A percentile compares a stretch with the other conserved stretches of the same genome.
Evolutionary conservation across 64 coral and sea anemone genomes (phyloP).

Genomic region (Exaiptasia diaphana): DNA sequence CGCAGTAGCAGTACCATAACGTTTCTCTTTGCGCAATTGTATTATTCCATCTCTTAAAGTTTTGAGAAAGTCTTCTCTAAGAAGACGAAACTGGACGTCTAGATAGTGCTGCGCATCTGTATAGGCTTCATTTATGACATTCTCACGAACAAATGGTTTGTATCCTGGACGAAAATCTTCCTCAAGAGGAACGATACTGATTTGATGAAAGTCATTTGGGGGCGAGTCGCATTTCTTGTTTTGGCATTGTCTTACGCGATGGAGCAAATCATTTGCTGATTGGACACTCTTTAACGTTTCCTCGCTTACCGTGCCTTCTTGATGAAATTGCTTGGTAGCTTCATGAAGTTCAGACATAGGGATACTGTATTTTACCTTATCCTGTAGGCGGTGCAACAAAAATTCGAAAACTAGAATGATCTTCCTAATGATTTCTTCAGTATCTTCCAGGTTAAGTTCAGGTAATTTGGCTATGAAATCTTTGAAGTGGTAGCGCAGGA

Average conservation of each 20-base stretch:
- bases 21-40: slow-evolving; percentile 13
- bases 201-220: slow-evolving; percentile 62
- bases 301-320: not conserved
- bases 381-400: not conserved
- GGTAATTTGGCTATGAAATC: slow-evolving; percentile 19
- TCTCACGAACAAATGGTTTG: slow-evolving; percentile 68
- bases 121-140: slow-evolving; percentile 56
- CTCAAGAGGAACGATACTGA: slow-evolving; percentile 52
- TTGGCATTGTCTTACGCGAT: not conserved
- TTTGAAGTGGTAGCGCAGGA: not conserved
- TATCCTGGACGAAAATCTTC: slow-evolving; percentile 24
- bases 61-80: slow-evolving; percentile 78
- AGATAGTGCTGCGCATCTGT: slow-evolving; percentile 67
- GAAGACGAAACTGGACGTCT: slow-evolving; percentile 86
- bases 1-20: not conserved
- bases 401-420: not conserved
- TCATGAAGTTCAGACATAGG: not conserved
- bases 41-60: slow-evolving; percentile 53
- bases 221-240: slow-evolving; percentile 1
- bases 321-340: not conserved
- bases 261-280: not conserved
- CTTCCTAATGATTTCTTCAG: not conserved
- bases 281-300: not conserved
- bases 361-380: not conserved
- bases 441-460: not conserved